These are phyloP conservation scores for Torymus texanus DNA, from an alignment of 2,888 invertebrate species.

Conservation along the genomic window DNA sequence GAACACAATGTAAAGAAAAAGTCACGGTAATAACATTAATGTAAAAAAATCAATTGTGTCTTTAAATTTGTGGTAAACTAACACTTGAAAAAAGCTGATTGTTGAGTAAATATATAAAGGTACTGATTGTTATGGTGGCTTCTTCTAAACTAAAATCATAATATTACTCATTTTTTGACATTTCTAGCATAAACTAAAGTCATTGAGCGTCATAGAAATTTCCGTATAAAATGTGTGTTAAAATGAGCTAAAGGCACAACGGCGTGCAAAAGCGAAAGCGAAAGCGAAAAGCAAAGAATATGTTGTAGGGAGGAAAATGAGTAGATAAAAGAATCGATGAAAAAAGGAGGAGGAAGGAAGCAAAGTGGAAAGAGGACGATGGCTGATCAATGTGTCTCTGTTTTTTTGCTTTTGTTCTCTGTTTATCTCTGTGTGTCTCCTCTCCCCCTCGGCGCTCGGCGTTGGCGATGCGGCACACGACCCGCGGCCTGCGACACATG, in stretches of 20 bases:
- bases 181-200: no score
- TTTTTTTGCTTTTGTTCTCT: slow-evolving; percentile 55
- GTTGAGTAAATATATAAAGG: no score
- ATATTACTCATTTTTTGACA: no score
- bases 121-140: no score
- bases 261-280: neutral
- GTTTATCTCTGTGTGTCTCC: slow-evolving; percentile 45
- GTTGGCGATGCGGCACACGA: slow-evolving; percentile 12
- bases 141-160: no score
- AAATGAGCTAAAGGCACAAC: neutral
- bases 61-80: no score
- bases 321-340: neutral
- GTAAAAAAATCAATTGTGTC: no score
- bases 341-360: neutral
- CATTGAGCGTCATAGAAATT: no score
- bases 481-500: neutral
- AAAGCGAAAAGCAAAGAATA: neutral
- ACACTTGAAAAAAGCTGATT: no score
- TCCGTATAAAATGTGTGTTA: no score
- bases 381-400: slow-evolving; percentile 48
- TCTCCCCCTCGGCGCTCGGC: slow-evolving; percentile 26
- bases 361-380: slow-evolving; percentile 10
- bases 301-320: neutral
- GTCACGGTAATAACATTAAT: no score
- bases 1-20: no score